phyloP scores from a whole-genome alignment of 2,113 vertebrate species.

The Etia nguti region DNA sequence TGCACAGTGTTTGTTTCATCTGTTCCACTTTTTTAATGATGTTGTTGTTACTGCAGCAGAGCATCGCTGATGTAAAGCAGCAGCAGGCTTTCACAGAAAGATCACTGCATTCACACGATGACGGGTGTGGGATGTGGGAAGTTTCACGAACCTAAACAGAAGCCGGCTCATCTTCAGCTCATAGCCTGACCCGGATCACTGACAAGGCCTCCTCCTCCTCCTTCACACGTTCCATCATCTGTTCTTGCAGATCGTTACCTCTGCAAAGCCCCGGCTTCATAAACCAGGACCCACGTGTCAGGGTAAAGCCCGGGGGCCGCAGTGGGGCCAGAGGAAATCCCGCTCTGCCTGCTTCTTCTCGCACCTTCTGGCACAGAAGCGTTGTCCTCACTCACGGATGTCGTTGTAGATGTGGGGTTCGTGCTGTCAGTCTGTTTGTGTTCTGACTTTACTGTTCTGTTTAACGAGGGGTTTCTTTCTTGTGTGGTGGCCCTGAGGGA shows the following conservation, averaged over 20 bases:
- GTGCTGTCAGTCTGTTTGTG: neutral
- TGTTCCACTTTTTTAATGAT: neutral
- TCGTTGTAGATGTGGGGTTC: neutral
- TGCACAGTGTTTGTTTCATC: neutral
- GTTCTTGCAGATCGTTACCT: neutral
- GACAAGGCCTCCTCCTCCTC: neutral
- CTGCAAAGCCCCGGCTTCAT: neutral
- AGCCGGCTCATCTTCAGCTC: neutral
- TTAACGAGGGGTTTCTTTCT: accelerated
- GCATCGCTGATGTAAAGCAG: neutral
- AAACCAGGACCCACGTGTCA: neutral
- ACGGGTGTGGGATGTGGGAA: neutral
- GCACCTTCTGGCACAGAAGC: neutral
- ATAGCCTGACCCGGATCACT: neutral
- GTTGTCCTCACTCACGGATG: neutral
- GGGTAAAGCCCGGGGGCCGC: accelerated
- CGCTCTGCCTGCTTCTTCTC: neutral
- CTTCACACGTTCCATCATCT: neutral
- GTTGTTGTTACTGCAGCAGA: neutral
- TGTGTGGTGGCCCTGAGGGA: neutral
- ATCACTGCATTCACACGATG: neutral
- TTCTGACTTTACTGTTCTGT: neutral
- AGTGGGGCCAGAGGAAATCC: neutral
- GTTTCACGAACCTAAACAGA: neutral
- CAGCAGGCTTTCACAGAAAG: neutral